phyloP scores from a whole-genome alignment of 1,140 invertebrate genomes.

The Rhagoletis pomonella region DNA sequence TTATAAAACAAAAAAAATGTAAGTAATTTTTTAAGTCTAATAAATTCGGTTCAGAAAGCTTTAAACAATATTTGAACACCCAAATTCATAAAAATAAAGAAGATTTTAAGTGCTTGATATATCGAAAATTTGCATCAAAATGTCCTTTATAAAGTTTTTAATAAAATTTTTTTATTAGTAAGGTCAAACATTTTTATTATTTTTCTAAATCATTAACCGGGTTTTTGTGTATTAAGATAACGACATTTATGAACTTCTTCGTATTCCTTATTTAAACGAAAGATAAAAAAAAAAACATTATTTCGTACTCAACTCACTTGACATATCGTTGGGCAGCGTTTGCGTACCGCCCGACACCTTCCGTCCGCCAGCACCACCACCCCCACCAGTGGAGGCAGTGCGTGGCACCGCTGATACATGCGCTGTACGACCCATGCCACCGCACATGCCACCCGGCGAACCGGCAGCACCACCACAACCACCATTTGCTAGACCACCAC shows the following conservation, averaged over 20 bases:
- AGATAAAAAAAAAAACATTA: not conserved
- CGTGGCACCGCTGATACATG: constrained; percentile 89
- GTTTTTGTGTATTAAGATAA: no score
- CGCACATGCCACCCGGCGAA: constrained; percentile 59
- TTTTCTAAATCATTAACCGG: no score
- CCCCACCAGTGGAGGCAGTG: constrained; percentile 77
- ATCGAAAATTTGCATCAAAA: no score
- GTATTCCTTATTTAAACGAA: not conserved
- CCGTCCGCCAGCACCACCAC: constrained; percentile 81
- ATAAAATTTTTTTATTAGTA: no score
- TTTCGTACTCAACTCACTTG: constrained; percentile 76
- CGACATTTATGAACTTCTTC: not conserved
- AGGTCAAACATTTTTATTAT: no score
- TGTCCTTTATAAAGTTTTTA: no score
- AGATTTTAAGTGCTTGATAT: no score
- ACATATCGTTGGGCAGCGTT: constrained; percentile 87
- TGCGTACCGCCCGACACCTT: constrained; percentile 92
- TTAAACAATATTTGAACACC: no score
- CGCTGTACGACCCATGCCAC: constrained; percentile 79
- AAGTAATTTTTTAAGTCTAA: no score
- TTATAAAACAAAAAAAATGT: no score
- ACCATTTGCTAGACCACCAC: constrained; percentile 65
- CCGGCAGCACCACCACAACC: constrained; percentile 61
- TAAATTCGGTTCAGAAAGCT: no score
- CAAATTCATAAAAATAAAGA: no score